Evolutionary conservation across 2,888 invertebrate genomes (phyloP).

Genomic region (Lamellibrachia satsuma): DNA sequence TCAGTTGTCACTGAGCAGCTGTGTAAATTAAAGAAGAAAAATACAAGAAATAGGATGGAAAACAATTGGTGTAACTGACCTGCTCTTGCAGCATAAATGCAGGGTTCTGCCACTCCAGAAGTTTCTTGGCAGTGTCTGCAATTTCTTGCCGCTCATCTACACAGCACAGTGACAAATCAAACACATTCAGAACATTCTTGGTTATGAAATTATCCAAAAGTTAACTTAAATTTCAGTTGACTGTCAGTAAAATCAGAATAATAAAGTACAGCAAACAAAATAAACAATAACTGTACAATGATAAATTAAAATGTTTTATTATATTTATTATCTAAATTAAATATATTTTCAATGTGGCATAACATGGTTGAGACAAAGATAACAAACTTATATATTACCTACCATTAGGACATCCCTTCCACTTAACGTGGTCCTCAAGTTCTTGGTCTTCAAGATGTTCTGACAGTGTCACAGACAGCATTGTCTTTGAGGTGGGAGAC

Average conservation of each 20-base stretch:
- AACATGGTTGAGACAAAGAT: background rate
- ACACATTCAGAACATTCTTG: constrained; percentile 1
- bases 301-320: background rate
- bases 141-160: background rate
- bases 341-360: background rate
- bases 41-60: background rate
- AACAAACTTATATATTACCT: background rate
- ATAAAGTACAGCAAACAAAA: background rate
- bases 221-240: background rate
- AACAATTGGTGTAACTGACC: background rate
- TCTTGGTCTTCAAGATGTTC: background rate
- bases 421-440: background rate
- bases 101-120: constrained; percentile 5
- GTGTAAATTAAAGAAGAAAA: background rate
- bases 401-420: background rate
- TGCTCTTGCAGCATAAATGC: background rate
- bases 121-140: background rate
- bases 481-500: background rate
- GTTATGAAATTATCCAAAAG: background rate
- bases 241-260: background rate
- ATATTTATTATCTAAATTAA: background rate
- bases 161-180: background rate
- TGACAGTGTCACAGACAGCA: background rate
- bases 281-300: background rate
- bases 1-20: background rate